These are phyloP conservation scores for Schrankia costaestrigalis DNA, from an alignment of 2,888 invertebrate species.

Conservation along the genomic window DNA sequence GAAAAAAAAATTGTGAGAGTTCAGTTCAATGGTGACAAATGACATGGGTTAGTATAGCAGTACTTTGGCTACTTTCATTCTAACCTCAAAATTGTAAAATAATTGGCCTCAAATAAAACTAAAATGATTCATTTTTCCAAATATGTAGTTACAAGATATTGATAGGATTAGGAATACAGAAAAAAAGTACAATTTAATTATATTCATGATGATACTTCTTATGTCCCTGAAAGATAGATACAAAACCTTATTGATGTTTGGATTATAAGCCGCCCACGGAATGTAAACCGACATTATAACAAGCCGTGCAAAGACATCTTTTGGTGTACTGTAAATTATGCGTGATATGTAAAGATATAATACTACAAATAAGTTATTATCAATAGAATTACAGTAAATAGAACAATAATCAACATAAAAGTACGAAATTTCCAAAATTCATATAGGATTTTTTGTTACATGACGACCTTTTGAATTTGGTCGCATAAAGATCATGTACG, in stretches of 20 bases:
- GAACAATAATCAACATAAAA: background rate
- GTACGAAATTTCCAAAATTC: background rate
- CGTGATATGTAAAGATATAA: background rate
- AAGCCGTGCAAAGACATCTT: conserved; percentile 1
- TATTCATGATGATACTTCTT: no score
- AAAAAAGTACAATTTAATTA: no score
- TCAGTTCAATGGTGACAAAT: no score
- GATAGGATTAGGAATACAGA: no score
- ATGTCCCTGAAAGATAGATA: no score
- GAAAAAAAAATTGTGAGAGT: no score
- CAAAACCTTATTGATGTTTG: conserved; percentile 58
- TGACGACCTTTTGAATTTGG: conserved; percentile 31
- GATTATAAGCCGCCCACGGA: conserved; percentile 44
- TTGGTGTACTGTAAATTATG: background rate
- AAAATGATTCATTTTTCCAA: no score
- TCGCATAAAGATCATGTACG: conserved; percentile 43
- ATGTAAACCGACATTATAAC: conserved; percentile 7
- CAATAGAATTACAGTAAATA: background rate
- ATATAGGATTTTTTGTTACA: conserved; percentile 16
- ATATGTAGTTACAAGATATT: no score
- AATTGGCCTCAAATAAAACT: no score
- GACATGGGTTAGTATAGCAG: no score
- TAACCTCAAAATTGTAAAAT: no score
- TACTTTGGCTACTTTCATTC: no score
- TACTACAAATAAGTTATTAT: background rate